Evolutionary conservation across 2,888 invertebrate genomes (phyloP), one percentile per base, ranked within the genome.

Genomic region (Mechanitis mazaeus): DNA sequence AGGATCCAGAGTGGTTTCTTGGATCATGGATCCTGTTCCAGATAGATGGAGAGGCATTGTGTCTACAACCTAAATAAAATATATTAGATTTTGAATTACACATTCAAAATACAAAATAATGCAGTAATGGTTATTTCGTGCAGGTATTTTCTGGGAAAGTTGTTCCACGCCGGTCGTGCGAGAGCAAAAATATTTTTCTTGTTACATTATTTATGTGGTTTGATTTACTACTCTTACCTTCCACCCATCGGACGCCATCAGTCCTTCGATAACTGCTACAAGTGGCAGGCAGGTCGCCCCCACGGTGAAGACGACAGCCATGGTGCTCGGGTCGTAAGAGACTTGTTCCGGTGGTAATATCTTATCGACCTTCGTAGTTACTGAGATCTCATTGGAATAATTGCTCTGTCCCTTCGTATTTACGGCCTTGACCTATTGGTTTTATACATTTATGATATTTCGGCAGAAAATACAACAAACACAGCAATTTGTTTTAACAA

Each of bases 331-430:
- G 77, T 97, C 96, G 77, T 94, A 97, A 38, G 94, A 95, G 33
- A 96, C 96, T 67, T 95, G 92, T 68, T 95, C 92, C 0, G 97
- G 95, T 0, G 94, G 88, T 1, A 95, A 94, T 58, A 97, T 96
- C 75, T 94, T 92, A 69, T 96, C 95, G 28, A 97, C 96, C 72
- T 95, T 94, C 0, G 97, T 97, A 3, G 94, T 94, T 50, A 94
- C 94, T 1, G 93, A 91, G 55, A 96, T 93, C 78, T 96, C 96
- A 73, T 95, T 95, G 0, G 97, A 97, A 76, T 94, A 96, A 69
- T 95, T 95, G 66, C 97, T 97, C 70, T 94, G 93, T 20, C 96
- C 96, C 81, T 96, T 96, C 0, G 95, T 95, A 77, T 97, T 97
- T 67, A 95, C 92, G 0, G 97, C 97, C 85, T 96, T 96, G 64